A percentile compares a stretch with the other conserved stretches of the same genome.
phyloP scores from a whole-genome alignment of 2,797 vertebrate genomes.

The Pachyuromys duprasi region DNA sequence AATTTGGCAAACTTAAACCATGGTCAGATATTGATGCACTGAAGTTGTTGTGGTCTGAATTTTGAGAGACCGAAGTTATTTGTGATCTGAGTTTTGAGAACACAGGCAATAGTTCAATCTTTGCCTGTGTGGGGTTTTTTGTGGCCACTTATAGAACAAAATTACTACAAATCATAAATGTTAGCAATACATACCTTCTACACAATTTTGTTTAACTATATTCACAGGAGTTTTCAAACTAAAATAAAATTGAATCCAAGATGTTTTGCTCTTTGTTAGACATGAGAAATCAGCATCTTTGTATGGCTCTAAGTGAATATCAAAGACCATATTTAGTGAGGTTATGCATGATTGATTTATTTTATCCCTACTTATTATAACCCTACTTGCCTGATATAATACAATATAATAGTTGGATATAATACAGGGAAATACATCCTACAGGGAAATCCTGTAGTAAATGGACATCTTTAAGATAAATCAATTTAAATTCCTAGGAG shows the following conservation, averaged over 20 bases:
- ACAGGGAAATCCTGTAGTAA: background rate
- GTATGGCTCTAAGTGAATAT: background rate
- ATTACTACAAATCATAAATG: background rate
- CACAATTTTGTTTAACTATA: background rate
- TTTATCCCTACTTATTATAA: background rate
- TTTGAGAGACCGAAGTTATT: background rate
- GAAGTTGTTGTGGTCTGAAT: background rate
- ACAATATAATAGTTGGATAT: too few species aligned
- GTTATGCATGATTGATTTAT: background rate
- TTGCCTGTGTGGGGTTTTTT: background rate
- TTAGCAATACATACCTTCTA: background rate
- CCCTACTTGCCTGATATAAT: background rate
- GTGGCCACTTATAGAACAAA: background rate
- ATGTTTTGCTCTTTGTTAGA: conserved; percentile 11
- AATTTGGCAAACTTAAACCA: background rate
- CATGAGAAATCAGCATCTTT: background rate
- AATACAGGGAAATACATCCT: too few species aligned
- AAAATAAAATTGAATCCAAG: background rate
- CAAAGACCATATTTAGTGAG: background rate
- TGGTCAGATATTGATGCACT: background rate
- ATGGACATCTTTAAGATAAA: background rate
- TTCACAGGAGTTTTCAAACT: background rate
- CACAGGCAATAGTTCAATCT: background rate
- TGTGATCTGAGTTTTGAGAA: too few species aligned
- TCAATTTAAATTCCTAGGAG: background rate